Evolutionary conservation across 2,888 invertebrate genomes (phyloP), one percentile per base, ranked within the genome.

Genomic region (Hirtodrosophila alboralis): DNA sequence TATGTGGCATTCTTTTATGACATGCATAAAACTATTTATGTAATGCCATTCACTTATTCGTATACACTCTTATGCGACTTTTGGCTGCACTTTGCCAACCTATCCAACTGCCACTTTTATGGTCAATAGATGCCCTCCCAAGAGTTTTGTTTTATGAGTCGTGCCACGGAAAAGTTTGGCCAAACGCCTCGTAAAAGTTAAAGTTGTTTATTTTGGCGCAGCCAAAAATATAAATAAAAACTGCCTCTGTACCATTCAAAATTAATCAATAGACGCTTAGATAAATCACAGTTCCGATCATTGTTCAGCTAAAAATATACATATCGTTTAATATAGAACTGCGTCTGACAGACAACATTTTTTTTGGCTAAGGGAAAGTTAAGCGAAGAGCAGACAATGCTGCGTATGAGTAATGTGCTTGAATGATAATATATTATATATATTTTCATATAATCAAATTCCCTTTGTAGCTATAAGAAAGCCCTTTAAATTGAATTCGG

Each of bases 11-110:
- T 43, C 23, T 54, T 68, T 64, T 52, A 70, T 61, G 56, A 6
- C 28, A 14, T 51, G 52, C 67, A 79, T 75, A 73, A 83, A 78
- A 78, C 78, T 78, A 81, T 78, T 77, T 77, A 79, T 64, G 74
- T 78, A 78, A 81, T 49, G 40, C 57, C 66, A 37, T 49, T 28
- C 34, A 51, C 47, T 51, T 43, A 21, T 38, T 33, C n/a, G 37
- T 31, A 52, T 44, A 16, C 28, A 45, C 57, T 37, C 58, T 26
- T 27, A 27, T 37, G 13, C 1, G 38, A 18, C 21, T 34, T 12
- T 12, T 31, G 23, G 10, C 38, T 58, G 78, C 78, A 68, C 48
- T 75, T 64, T 33, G 44, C 26, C 59, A 44, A 23, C 37, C 14
- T 14, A 12, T 36, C 23, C 26, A 7, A 31, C 13, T 6, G n/a